phyloP scores from a whole-genome alignment of 2,113 vertebrate genomes.

The Nicator chloris region DNA sequence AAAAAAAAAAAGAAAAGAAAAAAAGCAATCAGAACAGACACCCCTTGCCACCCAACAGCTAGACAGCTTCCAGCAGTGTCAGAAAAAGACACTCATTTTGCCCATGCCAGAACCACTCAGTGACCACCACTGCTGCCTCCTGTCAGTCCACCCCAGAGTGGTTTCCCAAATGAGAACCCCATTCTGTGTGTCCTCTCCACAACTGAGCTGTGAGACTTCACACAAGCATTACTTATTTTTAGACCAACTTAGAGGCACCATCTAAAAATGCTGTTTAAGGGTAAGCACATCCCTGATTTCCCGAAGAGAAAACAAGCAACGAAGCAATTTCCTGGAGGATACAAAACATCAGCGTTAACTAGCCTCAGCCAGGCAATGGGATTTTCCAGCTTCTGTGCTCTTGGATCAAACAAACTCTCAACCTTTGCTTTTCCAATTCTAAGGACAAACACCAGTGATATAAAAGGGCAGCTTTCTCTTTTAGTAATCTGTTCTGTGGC shows the following conservation, averaged over 20 bases:
- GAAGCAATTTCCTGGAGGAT: constrained; percentile 1
- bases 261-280: not conserved
- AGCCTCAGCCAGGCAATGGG: not conserved
- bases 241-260: not conserved
- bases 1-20: not conserved
- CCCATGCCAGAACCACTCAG: not conserved
- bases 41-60: not conserved
- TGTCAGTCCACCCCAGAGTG: not conserved
- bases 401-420: constrained; percentile 13
- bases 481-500: constrained; percentile 10
- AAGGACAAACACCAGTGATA: not conserved
- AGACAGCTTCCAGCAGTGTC: not conserved
- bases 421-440: constrained; percentile 36
- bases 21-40: not conserved
- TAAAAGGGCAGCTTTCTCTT: constrained; percentile 48
- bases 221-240: not conserved
- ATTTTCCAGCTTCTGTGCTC: constrained; percentile 48
- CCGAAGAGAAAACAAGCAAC: not conserved
- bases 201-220: not conserved
- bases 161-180: not conserved
- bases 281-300: not conserved
- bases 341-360: not conserved
- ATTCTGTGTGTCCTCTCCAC: not conserved
- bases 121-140: not conserved
- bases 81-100: not conserved